phyloP scores from a whole-genome alignment of 1,140 invertebrate genomes.

The Dendroctonus valens region DNA sequence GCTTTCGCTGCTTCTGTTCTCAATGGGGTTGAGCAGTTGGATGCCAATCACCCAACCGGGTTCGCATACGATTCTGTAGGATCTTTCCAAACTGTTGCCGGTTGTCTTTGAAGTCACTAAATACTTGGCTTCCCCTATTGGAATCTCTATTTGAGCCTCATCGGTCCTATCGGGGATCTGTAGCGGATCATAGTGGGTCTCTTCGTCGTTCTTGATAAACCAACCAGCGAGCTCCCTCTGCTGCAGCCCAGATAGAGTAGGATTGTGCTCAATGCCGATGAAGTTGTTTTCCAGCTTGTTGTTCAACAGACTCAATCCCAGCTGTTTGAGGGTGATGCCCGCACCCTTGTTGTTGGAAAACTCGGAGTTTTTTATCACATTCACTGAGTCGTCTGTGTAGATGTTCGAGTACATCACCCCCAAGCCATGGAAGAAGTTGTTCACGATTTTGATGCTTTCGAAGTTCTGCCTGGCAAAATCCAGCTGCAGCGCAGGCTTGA shows the following conservation, averaged over 20 bases:
- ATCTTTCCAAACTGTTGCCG: slow-evolving; percentile 54
- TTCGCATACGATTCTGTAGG: slow-evolving; percentile 43
- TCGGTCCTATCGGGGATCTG: slow-evolving; percentile 60
- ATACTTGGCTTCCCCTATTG: slow-evolving; percentile 72
- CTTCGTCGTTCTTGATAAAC: slow-evolving; percentile 74
- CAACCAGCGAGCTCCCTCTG: slow-evolving; percentile 91
- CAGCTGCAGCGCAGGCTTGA: slow-evolving; percentile 92
- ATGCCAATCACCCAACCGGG: slow-evolving; percentile 77
- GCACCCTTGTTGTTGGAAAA: slow-evolving; percentile 84
- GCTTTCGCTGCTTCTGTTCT: slow-evolving; percentile 80
- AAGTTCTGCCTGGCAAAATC: slow-evolving; percentile 93
- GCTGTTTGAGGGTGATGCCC: slow-evolving; percentile 84
- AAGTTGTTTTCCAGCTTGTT: slow-evolving; percentile 81
- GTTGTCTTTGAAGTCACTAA: slow-evolving; percentile 67
- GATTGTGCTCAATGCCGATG: slow-evolving; percentile 89
- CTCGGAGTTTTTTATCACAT: slow-evolving; percentile 84
- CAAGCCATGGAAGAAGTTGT: slow-evolving; percentile 85
- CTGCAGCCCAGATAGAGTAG: slow-evolving; percentile 76
- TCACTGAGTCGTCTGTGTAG: slow-evolving; percentile 80
- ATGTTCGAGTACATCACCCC: slow-evolving; percentile 88
- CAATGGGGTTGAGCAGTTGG: slow-evolving; percentile 83
- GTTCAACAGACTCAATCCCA: slow-evolving; percentile 77
- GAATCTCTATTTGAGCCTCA: slow-evolving; percentile 62
- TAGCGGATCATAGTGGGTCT: slow-evolving; percentile 68
- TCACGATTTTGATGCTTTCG: slow-evolving; percentile 74